Percentiles rank a stretch among this genome's conserved stretches.
These are phyloP conservation scores for Equus quagga DNA, from an alignment of 2,113 vertebrate species.

Conservation along the genomic window DNA sequence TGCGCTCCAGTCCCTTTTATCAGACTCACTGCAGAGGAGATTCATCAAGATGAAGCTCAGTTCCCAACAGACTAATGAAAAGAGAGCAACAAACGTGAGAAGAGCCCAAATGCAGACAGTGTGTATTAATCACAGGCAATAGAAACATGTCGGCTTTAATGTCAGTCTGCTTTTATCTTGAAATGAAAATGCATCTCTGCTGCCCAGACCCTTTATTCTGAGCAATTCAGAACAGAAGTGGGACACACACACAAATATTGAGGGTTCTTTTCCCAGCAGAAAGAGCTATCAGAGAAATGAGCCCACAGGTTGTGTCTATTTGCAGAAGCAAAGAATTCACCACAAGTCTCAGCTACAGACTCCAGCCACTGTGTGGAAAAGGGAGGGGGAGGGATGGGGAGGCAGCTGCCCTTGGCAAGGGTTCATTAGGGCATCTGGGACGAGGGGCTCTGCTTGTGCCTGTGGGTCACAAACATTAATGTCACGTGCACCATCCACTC, in stretches of 20 bases:
- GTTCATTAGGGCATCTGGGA: background rate
- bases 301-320: background rate
- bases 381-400: background rate
- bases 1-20: background rate
- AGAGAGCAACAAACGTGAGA: conserved; percentile 9
- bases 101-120: conserved; percentile 38
- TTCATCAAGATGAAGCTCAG: conserved; percentile 66
- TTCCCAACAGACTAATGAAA: conserved; percentile 53
- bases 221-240: conserved; percentile 42
- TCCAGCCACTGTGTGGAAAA: background rate
- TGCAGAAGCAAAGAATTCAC: background rate
- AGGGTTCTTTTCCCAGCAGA: background rate
- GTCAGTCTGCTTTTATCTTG: conserved; percentile 59
- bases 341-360: background rate
- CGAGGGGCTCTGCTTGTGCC: background rate
- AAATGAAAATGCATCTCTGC: conserved; percentile 67
- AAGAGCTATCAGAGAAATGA: conserved; percentile 9
- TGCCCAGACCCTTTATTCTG: conserved; percentile 10
- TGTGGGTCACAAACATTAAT: background rate
- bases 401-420: background rate
- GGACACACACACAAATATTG: no score
- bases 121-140: conserved; percentile 63
- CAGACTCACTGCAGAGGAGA: conserved; percentile 56
- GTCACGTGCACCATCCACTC: no score
- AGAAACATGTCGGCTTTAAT: conserved; percentile 52